Evolutionary conservation across 2,113 vertebrate genomes (phyloP).

Genomic region (Zosterops japonicus): DNA sequence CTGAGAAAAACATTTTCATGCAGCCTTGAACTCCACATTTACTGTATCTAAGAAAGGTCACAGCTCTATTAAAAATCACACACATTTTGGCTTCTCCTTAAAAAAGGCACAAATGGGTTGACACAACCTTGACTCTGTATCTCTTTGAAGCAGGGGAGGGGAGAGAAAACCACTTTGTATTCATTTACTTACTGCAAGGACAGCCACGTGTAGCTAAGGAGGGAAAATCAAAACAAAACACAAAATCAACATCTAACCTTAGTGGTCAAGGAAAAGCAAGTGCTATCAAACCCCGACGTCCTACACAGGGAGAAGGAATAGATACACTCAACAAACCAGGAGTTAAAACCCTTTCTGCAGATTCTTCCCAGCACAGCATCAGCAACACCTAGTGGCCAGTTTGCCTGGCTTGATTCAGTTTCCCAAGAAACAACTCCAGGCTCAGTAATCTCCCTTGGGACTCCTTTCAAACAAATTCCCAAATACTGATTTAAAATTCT

Average conservation of each 20-base stretch:
- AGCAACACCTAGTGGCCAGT: slow-evolving; percentile 73
- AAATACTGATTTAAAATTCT: background rate
- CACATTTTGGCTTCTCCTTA: background rate
- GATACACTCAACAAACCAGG: background rate
- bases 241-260: background rate
- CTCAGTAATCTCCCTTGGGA: background rate
- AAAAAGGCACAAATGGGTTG: background rate
- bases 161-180: background rate
- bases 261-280: background rate
- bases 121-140: background rate
- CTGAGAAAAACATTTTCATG: background rate
- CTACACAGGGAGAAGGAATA: background rate
- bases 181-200: slow-evolving; percentile 76
- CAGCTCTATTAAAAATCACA: background rate
- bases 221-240: background rate
- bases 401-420: background rate
- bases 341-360: background rate
- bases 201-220: slow-evolving; percentile 71
- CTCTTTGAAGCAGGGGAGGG: background rate
- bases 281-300: background rate
- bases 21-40: background rate
- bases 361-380: slow-evolving; percentile 19
- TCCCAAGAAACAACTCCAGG: background rate
- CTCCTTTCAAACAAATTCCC: background rate
- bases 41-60: background rate